These are phyloP conservation scores for Mesocentrotus franciscanus DNA, from an alignment of 53 echinoderm and acorn worm genomes.

Conservation along the genomic window DNA sequence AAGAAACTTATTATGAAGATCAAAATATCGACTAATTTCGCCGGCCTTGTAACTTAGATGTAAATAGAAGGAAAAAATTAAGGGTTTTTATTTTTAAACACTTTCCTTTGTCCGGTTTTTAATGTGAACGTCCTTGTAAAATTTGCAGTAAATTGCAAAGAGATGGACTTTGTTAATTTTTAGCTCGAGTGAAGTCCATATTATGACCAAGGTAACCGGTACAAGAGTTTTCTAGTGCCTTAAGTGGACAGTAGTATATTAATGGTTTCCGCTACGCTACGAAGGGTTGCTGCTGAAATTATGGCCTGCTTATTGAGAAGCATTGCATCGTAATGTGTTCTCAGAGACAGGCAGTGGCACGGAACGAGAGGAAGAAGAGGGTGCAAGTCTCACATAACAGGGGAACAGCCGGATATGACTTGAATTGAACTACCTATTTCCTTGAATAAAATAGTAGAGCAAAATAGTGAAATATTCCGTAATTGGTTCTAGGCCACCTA, in stretches of 20 bases:
- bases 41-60: too few relatives aligned
- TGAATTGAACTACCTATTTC: too few relatives aligned
- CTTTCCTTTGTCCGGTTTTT: neutral
- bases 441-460: too few relatives aligned
- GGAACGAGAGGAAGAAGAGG: neutral
- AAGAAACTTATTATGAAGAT: neutral
- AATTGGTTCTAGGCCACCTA: too few relatives aligned
- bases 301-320: neutral
- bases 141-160: neutral
- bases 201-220: neutral
- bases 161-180: conserved; percentile 4
- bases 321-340: neutral
- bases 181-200: neutral
- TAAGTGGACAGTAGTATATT: neutral
- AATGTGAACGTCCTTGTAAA: neutral
- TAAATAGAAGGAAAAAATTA: too few relatives aligned
- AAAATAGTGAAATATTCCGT: too few relatives aligned
- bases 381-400: too few relatives aligned
- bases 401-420: too few relatives aligned
- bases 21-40: neutral
- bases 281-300: neutral
- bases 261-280: neutral
- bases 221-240: neutral
- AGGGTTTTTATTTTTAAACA: neutral
- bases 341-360: neutral